phyloP scores from a whole-genome alignment of 2,888 invertebrate genomes.

The Dryomyza anilis region DNA sequence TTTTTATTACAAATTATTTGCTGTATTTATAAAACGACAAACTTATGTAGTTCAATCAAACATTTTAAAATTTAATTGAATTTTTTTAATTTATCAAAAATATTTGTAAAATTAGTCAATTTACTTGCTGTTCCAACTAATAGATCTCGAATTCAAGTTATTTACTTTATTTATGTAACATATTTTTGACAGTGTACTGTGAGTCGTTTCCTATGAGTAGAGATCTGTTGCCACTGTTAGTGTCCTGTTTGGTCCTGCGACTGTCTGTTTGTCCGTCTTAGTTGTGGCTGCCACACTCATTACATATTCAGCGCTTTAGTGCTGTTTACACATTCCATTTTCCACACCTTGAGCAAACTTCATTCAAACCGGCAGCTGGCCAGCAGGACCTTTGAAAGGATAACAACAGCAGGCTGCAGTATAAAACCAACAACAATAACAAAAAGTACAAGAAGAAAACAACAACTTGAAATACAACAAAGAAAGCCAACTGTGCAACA shows the following conservation, averaged over 20 bases:
- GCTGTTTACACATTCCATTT: conserved; percentile 40
- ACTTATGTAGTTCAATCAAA: no score
- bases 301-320: conserved; percentile 56
- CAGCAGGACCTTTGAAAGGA: no score
- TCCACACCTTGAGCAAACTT: conserved; percentile 40
- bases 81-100: no score
- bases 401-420: neutral
- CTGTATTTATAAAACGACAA: no score
- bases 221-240: no score
- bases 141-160: no score
- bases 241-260: neutral
- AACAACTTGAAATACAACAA: neutral
- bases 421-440: conserved; percentile 11
- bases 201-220: neutral
- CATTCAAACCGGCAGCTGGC: neutral
- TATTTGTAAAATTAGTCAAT: no score
- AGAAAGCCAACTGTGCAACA: neutral
- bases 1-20: no score
- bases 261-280: neutral
- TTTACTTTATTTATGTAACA: neutral
- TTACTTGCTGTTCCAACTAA: no score
- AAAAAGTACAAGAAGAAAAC: neutral
- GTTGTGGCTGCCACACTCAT: conserved; percentile 41
- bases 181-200: neutral
- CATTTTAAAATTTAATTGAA: no score